Evolutionary conservation across 2,888 invertebrate genomes (phyloP), one percentile per base, ranked within the genome.

Genomic region (Tetanocera ferruginea): DNA sequence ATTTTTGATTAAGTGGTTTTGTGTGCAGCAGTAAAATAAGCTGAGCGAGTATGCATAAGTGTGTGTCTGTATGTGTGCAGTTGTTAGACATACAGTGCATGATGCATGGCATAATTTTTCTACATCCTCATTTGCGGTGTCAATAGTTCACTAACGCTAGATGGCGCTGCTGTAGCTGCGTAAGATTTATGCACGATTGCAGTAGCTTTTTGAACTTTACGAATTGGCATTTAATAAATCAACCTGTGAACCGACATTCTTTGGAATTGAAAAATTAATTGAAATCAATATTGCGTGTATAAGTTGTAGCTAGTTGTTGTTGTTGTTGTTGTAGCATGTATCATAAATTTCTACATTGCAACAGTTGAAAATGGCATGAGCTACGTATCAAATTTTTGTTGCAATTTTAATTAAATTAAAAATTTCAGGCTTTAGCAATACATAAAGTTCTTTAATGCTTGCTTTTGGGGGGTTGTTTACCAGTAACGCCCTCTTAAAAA

Each of bases 211-310:
- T 79, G 80, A 80, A 80, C 78, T 72, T 69, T 73, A 71, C 74
- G 77, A 78, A 78, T 78, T 76, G 80, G 76, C 80, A 78, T 80
- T 80, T 78, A 78, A 80, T 80, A 80, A 80, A 80, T 80, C 80
- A 25, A 23, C 60, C 19, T 23, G 55, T 17, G 70, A 17, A 14
- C 9, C 28, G 57, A 37, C 55, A 25, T n/a, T 60, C 23, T 43
- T 17, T 23, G 23, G 62, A 28, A n/a, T 67, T 31, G 67, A 28
- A 28, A 57, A 69, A 49, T 49, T 51, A 69, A 51, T 69, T 19
- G 28, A 69, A 69, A 69, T 69, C 51, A 25, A 64, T 31, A 31
- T 8, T 23, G 57, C 3, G 57, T 25, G 3, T 23, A 60, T 11
- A 4, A 5, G n/a, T 17, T 11, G 11, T 34, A 5, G 25, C 57